Percentiles rank a stretch among this genome's conserved stretches.
phyloP scores from a whole-genome alignment of 2,113 vertebrate genomes.

The Cromileptes altivelis region DNA sequence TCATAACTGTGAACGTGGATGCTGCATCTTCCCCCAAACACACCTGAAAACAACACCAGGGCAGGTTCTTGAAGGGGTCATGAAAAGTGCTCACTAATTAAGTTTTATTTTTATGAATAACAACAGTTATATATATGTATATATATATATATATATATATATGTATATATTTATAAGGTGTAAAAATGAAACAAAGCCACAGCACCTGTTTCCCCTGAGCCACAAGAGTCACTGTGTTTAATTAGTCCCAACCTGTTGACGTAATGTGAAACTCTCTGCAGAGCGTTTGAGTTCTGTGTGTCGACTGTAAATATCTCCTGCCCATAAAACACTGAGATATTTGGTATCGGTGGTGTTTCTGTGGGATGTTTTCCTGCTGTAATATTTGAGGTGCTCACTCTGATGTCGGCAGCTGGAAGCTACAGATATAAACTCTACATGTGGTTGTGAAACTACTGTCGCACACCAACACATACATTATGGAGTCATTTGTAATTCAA shows the following conservation, averaged over 20 bases:
- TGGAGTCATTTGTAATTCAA: neutral
- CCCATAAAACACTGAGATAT: neutral
- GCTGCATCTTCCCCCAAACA: neutral
- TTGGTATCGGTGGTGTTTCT: neutral
- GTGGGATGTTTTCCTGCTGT: no score
- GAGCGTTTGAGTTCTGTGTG: neutral
- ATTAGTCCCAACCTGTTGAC: neutral
- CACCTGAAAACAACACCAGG: neutral
- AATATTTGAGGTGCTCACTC: no score
- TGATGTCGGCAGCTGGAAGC: no score
- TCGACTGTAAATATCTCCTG: neutral
- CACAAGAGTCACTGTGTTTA: neutral
- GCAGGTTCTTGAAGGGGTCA: accelerated
- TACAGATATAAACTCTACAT: no score
- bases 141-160: neutral
- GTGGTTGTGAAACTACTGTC: no score
- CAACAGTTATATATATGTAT: neutral
- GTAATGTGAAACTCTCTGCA: neutral
- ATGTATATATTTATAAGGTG: neutral
- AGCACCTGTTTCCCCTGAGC: neutral
- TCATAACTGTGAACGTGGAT: neutral
- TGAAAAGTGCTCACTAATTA: no score
- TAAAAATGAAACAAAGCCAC: neutral
- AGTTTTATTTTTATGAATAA: neutral
- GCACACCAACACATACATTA: no score